A percentile compares a stretch with the other conserved stretches of the same genome.
phyloP scores from a whole-genome alignment of 2,113 vertebrate species.

The Neolamprologus longior region DNA sequence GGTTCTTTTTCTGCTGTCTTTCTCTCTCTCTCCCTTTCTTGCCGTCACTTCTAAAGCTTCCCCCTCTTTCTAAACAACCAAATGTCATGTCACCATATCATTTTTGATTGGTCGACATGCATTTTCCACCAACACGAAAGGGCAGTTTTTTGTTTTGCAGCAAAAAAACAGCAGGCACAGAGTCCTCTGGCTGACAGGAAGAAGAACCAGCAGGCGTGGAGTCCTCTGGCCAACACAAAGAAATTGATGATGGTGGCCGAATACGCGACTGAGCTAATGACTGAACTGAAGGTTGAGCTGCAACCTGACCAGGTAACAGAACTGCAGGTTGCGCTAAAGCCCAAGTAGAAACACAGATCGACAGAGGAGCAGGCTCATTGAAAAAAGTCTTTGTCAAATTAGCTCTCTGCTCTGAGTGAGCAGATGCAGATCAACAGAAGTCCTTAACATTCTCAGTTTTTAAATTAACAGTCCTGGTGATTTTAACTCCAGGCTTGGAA shows the following conservation, averaged over 20 bases:
- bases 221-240: not conserved
- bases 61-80: not conserved
- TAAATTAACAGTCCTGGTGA: not conserved
- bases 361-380: not conserved
- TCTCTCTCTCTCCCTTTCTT: not conserved
- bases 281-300: rapidly evolving
- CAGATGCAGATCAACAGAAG: not conserved
- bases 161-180: not conserved
- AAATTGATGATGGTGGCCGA: not conserved
- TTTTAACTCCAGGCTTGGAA: not conserved
- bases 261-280: not conserved
- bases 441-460: not conserved
- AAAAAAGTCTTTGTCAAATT: not conserved
- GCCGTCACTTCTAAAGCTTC: rapidly evolving
- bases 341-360: not conserved
- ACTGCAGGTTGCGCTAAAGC: rapidly evolving
- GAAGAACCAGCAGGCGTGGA: not conserved
- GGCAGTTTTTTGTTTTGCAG: not conserved
- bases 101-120: not conserved
- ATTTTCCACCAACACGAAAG: not conserved
- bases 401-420: not conserved
- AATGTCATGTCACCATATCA: not conserved
- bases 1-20: not conserved
- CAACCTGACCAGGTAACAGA: not conserved
- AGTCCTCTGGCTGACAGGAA: not conserved